Base-by-base conservation (phyloP, 2,888 invertebrate genomes). In the Dichetophora obliterata region DNA sequence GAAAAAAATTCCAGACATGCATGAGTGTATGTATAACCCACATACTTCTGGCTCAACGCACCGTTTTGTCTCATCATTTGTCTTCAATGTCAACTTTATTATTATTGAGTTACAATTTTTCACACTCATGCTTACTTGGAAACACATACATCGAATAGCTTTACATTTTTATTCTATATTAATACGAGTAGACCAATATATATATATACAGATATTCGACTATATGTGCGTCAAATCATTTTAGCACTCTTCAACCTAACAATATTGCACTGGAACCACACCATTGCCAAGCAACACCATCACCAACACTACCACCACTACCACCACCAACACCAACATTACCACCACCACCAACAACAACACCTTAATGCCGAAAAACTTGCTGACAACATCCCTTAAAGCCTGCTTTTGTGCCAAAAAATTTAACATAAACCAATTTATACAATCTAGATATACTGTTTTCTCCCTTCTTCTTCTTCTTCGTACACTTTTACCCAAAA, bases 71-170 rank as follows among this genome's bases (percentile, higher is more conserved):
- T 27, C 27, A 66, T 74, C 74, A 74, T 68, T 34, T 68, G 48
- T 69, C 76, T 72, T 77, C 79, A 81, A 75, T 82, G 82, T 79
- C 83, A 85, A 83, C 81, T 80, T 78, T 76, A 81, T 85, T 80
- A 80, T 80, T 76, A 82, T 82, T 82, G 80, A 81, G 81, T 75
- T 79, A 70, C 65, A 77, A 61, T 59, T 54, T 57, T 31, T 19
- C 8, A n/a, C 54, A 54, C 54, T 8, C 54, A 54, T 1, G 5
- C 54, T 31, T 1, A 43, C 68, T 22, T 27, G 57, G n/a, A 54
- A 11, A 27, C 61, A 27, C 16, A 34, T 34, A 63, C 34, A n/a
- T 54, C 8, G 54, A 3, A 19, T 22, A 22, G 54, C 54, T 54
- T n/a, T 22, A n/a, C 19, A n/a, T 52, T 8, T 52, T 5, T 5